Evolutionary conservation across 1,140 invertebrate species (phyloP).

Genomic region (Bombus picipes): DNA sequence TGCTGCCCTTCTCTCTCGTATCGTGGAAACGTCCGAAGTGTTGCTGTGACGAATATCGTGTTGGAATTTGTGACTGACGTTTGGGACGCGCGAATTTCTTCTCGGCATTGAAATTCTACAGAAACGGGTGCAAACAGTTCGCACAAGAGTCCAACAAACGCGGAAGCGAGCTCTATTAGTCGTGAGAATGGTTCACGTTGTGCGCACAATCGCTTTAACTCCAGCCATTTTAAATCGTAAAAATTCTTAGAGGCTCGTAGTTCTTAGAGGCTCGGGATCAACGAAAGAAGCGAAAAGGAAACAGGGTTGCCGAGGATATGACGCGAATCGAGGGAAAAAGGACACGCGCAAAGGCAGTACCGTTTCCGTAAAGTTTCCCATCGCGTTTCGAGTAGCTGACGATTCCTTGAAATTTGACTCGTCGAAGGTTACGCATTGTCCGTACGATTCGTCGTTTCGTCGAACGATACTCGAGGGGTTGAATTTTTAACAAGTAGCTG

Average conservation of each 20-base stretch:
- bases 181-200: neutral
- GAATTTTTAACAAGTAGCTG: too few species aligned
- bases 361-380: too few species aligned
- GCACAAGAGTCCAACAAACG: neutral
- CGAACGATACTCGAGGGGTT: neutral
- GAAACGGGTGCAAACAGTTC: neutral
- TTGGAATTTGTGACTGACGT: too few species aligned
- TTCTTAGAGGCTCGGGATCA: neutral
- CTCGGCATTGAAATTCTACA: neutral
- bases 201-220: neutral
- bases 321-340: neutral
- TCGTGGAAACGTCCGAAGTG: neutral
- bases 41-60: neutral
- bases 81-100: neutral
- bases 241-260: neutral
- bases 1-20: neutral
- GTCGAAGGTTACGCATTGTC: neutral
- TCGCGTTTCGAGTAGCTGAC: neutral
- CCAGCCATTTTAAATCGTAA: neutral
- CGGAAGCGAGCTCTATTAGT: neutral
- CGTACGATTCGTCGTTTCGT: neutral
- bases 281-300: neutral
- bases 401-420: neutral
- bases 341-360: neutral
- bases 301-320: neutral